Evolutionary conservation across 2,888 invertebrate genomes (phyloP).

Genomic region (Cremastinae sp.): DNA sequence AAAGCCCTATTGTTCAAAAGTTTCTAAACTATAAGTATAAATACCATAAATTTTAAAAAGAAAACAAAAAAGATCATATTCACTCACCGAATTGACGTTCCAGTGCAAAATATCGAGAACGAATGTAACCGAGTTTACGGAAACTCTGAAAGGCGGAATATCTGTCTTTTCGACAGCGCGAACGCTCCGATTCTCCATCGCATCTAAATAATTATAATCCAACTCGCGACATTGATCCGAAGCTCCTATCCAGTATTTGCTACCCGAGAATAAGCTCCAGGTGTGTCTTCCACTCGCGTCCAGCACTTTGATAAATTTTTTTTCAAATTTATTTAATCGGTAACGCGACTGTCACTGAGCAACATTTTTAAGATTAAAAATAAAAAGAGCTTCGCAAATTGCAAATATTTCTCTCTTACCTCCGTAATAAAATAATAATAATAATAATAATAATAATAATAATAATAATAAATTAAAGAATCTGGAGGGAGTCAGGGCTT

Average conservation of each 20-base stretch:
- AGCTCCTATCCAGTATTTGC: conserved; percentile 70
- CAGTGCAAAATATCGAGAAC: conserved; percentile 60
- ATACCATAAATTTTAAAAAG: not conserved
- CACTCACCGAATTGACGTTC: conserved; percentile 65
- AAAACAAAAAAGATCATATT: not conserved
- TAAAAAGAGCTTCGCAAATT: too few species aligned
- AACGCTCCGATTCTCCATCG: conserved; percentile 40
- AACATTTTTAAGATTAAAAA: too few species aligned
- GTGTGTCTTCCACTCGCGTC: conserved; percentile 71
- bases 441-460: too few species aligned
- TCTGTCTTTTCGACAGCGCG: conserved; percentile 10
- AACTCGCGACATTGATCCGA: conserved; percentile 70
- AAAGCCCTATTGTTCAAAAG: not conserved
- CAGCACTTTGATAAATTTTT: conserved; percentile 67
- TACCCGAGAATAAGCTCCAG: conserved; percentile 69
- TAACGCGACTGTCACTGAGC: too few species aligned
- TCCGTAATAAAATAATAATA: too few species aligned
- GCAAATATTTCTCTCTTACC: too few species aligned
- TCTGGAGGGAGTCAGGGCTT: too few species aligned
- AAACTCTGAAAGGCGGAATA: conserved; percentile 68
- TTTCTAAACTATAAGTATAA: not conserved
- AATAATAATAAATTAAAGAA: too few species aligned
- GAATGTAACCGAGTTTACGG: conserved; percentile 67
- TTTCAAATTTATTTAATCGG: too few species aligned
- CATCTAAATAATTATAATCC: conserved; percentile 57